phyloP scores from a whole-genome alignment of 2,888 invertebrate species.

The Sialis lutaria region DNA sequence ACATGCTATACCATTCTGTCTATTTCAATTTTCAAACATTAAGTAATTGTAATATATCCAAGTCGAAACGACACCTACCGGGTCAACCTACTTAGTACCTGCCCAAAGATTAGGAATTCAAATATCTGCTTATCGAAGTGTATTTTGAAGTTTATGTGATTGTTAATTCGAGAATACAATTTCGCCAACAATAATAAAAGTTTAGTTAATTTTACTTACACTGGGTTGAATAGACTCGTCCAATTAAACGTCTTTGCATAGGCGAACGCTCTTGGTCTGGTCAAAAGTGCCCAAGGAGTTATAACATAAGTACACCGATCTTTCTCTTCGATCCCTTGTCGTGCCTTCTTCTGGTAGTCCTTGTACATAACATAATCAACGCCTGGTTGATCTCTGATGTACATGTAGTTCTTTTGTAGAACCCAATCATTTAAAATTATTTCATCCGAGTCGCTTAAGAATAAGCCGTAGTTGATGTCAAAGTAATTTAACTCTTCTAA shows the following conservation, averaged over 20 bases:
- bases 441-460: slow-evolving; percentile 22
- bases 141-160: no score
- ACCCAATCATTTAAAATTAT: slow-evolving; percentile 28
- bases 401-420: slow-evolving; percentile 31
- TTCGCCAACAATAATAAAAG: no score
- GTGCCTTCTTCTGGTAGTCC: slow-evolving; percentile 47
- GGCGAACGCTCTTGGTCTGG: slow-evolving; percentile 51
- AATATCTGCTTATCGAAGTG: no score
- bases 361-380: slow-evolving; percentile 50
- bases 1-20: no score
- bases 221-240: slow-evolving; percentile 41
- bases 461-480: slow-evolving; percentile 10
- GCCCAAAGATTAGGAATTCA: no score
- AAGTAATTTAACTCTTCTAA: slow-evolving; percentile 1
- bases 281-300: slow-evolving; percentile 48
- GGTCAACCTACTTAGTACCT: no score
- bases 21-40: no score
- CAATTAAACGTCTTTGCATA: slow-evolving; percentile 45
- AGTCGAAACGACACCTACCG: no score
- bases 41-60: no score
- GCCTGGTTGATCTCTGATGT: slow-evolving; percentile 51
- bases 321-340: slow-evolving; percentile 35
- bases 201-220: slow-evolving; percentile 31
- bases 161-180: no score
- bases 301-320: slow-evolving; percentile 61